A percentile compares a stretch with the other conserved stretches of the same genome.
Evolutionary conservation across 2,888 invertebrate species (phyloP).

Genomic region (Parnassius orleans): DNA sequence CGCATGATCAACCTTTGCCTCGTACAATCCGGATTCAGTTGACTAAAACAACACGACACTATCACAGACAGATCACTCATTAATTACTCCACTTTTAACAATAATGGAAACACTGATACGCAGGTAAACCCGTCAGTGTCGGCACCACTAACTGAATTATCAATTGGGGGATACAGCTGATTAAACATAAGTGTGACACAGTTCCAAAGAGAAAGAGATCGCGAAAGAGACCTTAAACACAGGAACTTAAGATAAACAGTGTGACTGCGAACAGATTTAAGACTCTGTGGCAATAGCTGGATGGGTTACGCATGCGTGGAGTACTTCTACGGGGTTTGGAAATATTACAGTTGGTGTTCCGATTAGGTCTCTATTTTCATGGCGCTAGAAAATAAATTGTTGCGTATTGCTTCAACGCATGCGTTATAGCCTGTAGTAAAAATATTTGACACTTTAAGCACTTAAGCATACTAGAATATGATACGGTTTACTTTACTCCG

Average conservation of each 20-base stretch:
- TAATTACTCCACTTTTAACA: neutral
- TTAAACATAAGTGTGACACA: conserved; percentile 61
- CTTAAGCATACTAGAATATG: conserved; percentile 37
- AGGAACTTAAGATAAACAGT: conserved; percentile 47
- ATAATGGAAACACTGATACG: conserved; percentile 31
- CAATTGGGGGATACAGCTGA: conserved; percentile 74
- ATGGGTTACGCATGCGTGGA: conserved; percentile 67
- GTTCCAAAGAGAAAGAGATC: conserved; percentile 44
- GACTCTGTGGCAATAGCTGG: conserved; percentile 50
- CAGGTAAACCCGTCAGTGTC: conserved; percentile 58
- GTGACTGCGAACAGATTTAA: conserved; percentile 32
- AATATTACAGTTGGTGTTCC: conserved; percentile 31
- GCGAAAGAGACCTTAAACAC: conserved; percentile 56
- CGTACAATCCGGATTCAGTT: conserved; percentile 2
- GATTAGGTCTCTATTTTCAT: conserved; percentile 41
- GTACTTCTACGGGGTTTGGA: conserved; percentile 48
- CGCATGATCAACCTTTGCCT: neutral
- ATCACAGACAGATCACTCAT: neutral
- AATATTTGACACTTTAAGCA: conserved; percentile 33
- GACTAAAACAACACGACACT: neutral
- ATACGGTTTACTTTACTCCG: conserved; percentile 19
- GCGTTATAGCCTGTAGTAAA: neutral
- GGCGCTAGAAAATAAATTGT: conserved; percentile 34
- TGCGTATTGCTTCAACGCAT: neutral
- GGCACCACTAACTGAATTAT: conserved; percentile 69